A percentile compares a stretch with the other conserved stretches of the same genome.
These are phyloP conservation scores for Nyctalus aviator DNA, from an alignment of 2,797 vertebrate genomes.

Conservation along the genomic window DNA sequence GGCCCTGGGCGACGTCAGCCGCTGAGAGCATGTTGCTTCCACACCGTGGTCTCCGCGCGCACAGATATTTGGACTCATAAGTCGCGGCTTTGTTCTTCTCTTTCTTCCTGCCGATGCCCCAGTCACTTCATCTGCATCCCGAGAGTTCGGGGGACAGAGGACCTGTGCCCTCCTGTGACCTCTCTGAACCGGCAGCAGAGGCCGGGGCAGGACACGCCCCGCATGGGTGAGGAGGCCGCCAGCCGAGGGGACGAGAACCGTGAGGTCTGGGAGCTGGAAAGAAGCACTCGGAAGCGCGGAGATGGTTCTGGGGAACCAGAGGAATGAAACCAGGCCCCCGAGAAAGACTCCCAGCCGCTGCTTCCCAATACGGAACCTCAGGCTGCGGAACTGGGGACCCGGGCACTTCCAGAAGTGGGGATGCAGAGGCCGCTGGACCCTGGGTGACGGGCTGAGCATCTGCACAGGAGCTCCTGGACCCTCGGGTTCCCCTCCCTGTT, in stretches of 20 bases:
- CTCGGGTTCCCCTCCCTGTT: no score
- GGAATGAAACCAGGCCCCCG: background rate
- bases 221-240: background rate
- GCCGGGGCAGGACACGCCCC: background rate
- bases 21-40: background rate
- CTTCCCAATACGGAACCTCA: background rate
- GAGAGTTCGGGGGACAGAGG: constrained; percentile 38
- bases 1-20: background rate
- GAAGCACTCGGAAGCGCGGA: background rate
- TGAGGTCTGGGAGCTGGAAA: background rate
- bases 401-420: background rate
- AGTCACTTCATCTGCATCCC: constrained; percentile 41
- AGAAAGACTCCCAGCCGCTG: background rate
- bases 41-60: rapidly evolving
- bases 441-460: background rate
- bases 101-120: background rate
- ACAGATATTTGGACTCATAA: background rate
- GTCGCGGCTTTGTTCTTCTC: background rate
- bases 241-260: background rate
- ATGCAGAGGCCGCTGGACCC: rapidly evolving
- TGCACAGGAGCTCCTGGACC: background rate
- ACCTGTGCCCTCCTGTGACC: constrained; percentile 19
- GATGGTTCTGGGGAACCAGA: background rate
- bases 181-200: constrained; percentile 47
- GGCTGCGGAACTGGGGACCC: background rate